These are phyloP conservation scores for Leptothorax acervorum DNA, from an alignment of 2,888 invertebrate genomes.

Conservation along the genomic window DNA sequence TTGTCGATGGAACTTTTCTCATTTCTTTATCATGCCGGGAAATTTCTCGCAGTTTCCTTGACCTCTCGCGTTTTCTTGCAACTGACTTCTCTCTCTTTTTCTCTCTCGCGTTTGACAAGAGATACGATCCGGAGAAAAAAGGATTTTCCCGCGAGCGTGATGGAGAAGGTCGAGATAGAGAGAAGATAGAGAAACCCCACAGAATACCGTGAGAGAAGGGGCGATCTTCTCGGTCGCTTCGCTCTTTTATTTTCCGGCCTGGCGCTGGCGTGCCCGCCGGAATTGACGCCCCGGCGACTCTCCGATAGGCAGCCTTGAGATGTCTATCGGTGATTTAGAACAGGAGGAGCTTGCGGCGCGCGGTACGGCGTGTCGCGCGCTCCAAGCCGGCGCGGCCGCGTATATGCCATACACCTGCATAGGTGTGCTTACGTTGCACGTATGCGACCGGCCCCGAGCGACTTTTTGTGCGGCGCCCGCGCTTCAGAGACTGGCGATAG, in stretches of 20 bases:
- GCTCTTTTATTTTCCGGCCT: conserved; percentile 30
- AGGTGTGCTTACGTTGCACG: conserved; percentile 44
- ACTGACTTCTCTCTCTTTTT: background rate
- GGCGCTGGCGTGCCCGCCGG: conserved; percentile 58
- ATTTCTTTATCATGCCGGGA: background rate
- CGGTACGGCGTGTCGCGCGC: conserved; percentile 79
- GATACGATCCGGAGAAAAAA: background rate
- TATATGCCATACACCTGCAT: conserved; percentile 43
- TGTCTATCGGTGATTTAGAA: conserved; percentile 83
- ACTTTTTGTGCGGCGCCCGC: conserved; percentile 69
- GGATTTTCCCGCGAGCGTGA: background rate
- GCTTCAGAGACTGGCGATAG: conserved; percentile 61
- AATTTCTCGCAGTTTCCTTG: background rate
- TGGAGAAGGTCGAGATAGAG: background rate
- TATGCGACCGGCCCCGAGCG: conserved; percentile 62
- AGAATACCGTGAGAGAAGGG: background rate
- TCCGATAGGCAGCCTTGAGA: conserved; percentile 82
- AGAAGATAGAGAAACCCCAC: background rate
- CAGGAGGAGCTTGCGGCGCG: conserved; percentile 80
- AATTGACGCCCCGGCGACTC: conserved; percentile 67
- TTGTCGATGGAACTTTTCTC: background rate
- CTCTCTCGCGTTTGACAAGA: background rate
- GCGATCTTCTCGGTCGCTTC: conserved; percentile 35
- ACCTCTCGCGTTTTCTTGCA: no score
- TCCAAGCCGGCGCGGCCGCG: conserved; percentile 72